phyloP scores from a whole-genome alignment of 1,140 invertebrate genomes.

The Monochamus saltuarius region DNA sequence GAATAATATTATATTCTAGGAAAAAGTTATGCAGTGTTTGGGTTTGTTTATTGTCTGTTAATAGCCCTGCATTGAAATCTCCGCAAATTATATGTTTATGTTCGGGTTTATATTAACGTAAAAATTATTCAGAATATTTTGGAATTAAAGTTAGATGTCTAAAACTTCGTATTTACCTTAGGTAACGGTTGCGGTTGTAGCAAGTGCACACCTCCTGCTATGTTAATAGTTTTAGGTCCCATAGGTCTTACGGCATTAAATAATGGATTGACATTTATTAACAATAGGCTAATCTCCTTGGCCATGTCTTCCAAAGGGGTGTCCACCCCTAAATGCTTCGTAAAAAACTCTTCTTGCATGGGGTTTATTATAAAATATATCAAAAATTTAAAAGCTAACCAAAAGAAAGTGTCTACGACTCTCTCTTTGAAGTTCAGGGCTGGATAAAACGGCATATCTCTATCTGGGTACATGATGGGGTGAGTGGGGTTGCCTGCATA shows the following conservation, averaged over 20 bases:
- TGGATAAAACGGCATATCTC: conserved; percentile 1
- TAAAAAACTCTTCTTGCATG: conserved; percentile 41
- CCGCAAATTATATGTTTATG: too few species aligned
- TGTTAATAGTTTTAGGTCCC: conserved; percentile 50
- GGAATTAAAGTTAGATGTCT: too few species aligned
- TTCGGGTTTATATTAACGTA: too few species aligned
- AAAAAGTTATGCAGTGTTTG: too few species aligned
- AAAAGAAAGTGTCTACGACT: neutral
- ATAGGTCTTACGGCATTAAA: conserved; percentile 52
- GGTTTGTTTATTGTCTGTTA: too few species aligned
- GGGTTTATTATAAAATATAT: conserved; percentile 23
- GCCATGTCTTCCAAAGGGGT: conserved; percentile 52
- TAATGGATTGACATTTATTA: conserved; percentile 55
- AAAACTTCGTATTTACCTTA: neutral
- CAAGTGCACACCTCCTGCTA: too few species aligned
- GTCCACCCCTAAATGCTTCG: conserved; percentile 49
- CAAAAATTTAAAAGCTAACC: neutral
- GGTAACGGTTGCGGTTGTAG: too few species aligned
- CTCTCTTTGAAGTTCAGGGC: neutral
- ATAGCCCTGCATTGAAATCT: too few species aligned
- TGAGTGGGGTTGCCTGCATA: conserved; percentile 13
- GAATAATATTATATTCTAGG: too few species aligned
- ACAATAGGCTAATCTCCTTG: conserved; percentile 55
- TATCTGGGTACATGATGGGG: conserved; percentile 9
- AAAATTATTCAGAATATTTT: too few species aligned